Conservation (phyloP, 1,140 invertebrate genomes). For the Pogonomyrmex californicus region DNA sequence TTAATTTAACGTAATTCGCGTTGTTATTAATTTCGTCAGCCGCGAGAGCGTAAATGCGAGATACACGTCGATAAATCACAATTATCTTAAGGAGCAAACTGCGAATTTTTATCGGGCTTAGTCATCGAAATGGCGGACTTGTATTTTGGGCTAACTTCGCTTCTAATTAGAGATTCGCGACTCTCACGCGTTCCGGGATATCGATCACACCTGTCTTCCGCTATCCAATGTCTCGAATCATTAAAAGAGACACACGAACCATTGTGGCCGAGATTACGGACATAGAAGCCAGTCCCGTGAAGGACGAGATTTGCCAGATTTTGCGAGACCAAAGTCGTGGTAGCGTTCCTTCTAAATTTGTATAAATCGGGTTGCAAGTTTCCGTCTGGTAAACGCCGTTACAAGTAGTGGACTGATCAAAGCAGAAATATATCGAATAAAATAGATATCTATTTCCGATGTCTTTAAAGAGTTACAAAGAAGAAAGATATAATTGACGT, state of each 20-base stretch:
- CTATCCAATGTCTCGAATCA: conserved; percentile 72
- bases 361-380: neutral
- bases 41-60: neutral
- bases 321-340: neutral
- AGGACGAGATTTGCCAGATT: conserved; percentile 55
- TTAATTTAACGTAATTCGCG: conserved; percentile 56
- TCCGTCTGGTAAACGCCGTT: neutral
- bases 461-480: neutral
- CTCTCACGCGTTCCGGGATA: conserved; percentile 44
- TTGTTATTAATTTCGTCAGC: conserved; percentile 65
- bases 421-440: neutral
- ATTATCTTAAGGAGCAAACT: conserved; percentile 44
- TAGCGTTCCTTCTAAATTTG: conserved; percentile 23
- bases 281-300: conserved; percentile 47
- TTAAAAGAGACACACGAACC: conserved; percentile 70
- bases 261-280: conserved; percentile 65
- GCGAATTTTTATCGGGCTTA: conserved; percentile 45
- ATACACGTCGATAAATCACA: conserved; percentile 52
- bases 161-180: conserved; percentile 64
- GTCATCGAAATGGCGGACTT: conserved; percentile 14
- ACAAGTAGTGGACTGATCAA: conserved; percentile 28
- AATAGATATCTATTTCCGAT: neutral
- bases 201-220: conserved; percentile 71
- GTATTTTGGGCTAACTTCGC: conserved; percentile 44
- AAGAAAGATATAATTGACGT: neutral